These are phyloP conservation scores for Ctenodactylus gundi DNA, from an alignment of 2,113 vertebrate genomes.

Conservation along the genomic window DNA sequence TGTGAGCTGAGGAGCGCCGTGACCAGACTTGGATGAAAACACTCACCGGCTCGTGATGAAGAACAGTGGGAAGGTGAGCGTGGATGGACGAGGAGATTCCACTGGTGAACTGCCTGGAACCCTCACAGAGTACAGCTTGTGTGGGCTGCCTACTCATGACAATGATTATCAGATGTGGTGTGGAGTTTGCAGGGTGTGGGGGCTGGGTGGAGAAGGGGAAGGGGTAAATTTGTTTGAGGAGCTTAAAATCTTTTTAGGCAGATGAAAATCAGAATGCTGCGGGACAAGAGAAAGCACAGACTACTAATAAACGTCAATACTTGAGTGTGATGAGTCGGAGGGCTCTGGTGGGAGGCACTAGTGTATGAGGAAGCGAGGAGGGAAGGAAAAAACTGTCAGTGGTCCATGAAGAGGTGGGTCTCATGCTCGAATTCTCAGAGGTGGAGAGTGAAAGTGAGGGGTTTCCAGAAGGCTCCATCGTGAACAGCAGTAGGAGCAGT, in stretches of 20 bases:
- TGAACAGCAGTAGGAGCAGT: background rate
- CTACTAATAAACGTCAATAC: background rate
- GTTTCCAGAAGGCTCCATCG: background rate
- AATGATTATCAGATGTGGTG: background rate
- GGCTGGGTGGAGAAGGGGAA: background rate
- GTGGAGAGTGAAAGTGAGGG: fast-evolving
- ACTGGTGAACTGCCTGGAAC: background rate
- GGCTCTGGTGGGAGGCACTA: too few species aligned
- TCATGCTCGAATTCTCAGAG: background rate
- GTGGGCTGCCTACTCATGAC: background rate
- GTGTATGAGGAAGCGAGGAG: too few species aligned
- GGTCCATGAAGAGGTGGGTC: background rate
- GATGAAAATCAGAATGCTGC: too few species aligned
- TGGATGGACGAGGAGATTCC: background rate
- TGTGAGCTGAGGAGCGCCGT: background rate
- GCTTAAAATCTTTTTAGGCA: background rate
- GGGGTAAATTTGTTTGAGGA: background rate
- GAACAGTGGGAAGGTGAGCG: background rate
- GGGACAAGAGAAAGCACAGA: background rate
- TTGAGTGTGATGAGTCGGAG: background rate
- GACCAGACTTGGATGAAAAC: background rate
- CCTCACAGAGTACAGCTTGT: background rate
- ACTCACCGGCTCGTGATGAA: background rate
- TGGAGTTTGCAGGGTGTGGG: background rate
- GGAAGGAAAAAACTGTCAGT: background rate